Evolutionary conservation across 2,888 invertebrate genomes (phyloP).

Genomic region (Trachelus tabidus): DNA sequence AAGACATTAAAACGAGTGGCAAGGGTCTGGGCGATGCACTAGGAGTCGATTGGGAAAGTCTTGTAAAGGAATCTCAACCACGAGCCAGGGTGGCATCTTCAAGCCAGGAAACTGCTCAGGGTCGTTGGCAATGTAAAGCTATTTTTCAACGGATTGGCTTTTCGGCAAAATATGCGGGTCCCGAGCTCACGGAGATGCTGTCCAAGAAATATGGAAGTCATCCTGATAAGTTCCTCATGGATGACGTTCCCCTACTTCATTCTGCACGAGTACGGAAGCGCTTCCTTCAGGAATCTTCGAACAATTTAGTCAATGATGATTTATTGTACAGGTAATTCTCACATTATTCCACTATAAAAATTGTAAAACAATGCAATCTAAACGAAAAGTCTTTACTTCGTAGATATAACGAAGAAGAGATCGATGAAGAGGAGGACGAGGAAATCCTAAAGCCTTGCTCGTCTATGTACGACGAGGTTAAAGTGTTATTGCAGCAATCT

Average conservation of each 20-base stretch:
- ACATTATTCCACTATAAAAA: not conserved
- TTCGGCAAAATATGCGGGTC: constrained; percentile 82
- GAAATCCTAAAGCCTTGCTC: constrained; percentile 62
- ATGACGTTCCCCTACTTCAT: constrained; percentile 58
- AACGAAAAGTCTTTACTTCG: constrained; percentile 20
- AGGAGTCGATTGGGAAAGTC: constrained; percentile 94
- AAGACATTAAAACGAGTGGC: constrained; percentile 75
- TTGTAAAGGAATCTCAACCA: constrained; percentile 82
- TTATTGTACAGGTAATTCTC: constrained; percentile 51
- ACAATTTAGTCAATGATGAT: constrained; percentile 48
- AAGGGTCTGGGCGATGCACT: constrained; percentile 89
- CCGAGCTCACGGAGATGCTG: constrained; percentile 68
- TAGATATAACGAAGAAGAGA: constrained; percentile 52
- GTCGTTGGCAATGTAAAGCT: constrained; percentile 84
- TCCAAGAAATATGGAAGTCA: constrained; percentile 51
- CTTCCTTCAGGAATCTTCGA: constrained; percentile 41
- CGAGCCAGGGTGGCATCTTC: constrained; percentile 54
- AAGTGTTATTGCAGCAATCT: constrained; percentile 68
- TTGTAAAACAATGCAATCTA: not conserved
- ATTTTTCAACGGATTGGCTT: constrained; percentile 85
- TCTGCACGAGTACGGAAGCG: constrained; percentile 50
- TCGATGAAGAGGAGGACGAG: constrained; percentile 54
- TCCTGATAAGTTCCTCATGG: constrained; percentile 46
- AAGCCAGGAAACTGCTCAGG: constrained; percentile 73
- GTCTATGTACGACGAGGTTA: constrained; percentile 69